These are phyloP conservation scores for Pionites leucogaster DNA, from an alignment of 2,113 vertebrate species.

Conservation along the genomic window DNA sequence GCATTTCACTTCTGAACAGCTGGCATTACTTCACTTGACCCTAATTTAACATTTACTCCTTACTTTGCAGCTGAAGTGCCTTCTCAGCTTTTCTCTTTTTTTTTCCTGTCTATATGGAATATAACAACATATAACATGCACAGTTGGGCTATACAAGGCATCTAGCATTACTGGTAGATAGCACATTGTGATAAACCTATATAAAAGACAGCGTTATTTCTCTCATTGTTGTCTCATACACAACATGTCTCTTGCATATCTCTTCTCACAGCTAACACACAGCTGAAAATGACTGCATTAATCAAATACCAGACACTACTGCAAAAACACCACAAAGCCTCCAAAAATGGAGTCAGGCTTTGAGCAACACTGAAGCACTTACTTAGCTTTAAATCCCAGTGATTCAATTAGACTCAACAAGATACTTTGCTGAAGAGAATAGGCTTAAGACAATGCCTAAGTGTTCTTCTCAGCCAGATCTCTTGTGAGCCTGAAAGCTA, in stretches of 20 bases:
- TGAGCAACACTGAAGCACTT: background rate
- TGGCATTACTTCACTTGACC: background rate
- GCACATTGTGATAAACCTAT: background rate
- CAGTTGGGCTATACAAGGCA: fast-evolving
- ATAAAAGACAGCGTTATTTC: background rate
- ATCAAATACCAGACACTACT: background rate
- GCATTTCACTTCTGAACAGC: background rate
- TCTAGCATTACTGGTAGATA: background rate
- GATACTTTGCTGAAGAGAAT: slow-evolving; percentile 18
- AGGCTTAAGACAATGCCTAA: slow-evolving; percentile 23
- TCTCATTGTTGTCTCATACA: background rate
- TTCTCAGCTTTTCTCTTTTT: background rate
- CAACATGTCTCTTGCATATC: background rate
- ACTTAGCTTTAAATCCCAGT: slow-evolving; percentile 41
- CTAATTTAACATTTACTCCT: background rate
- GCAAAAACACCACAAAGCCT: background rate
- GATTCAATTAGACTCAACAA: slow-evolving; percentile 48
- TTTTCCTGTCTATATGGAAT: background rate
- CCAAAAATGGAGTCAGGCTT: background rate
- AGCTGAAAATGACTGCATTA: background rate
- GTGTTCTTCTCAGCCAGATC: slow-evolving; percentile 25
- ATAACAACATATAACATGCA: background rate
- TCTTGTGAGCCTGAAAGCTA: slow-evolving; percentile 32
- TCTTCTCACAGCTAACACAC: background rate
- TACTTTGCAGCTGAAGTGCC: background rate